Evolutionary conservation across 2,888 invertebrate species (phyloP).

Genomic region (Tetragonula carbonaria): DNA sequence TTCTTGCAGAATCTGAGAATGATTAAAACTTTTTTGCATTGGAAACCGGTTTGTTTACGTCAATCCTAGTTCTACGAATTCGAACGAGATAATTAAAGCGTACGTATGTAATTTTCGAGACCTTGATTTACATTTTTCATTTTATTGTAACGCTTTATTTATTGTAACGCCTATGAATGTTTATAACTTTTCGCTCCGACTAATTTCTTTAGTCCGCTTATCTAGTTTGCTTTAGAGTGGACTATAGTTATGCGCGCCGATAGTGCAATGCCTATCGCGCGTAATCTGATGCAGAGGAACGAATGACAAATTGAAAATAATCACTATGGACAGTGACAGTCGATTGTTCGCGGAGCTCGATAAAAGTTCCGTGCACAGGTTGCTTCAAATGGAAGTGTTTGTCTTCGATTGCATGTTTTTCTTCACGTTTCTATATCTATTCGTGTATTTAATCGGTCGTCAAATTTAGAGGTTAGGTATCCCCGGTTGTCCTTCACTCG

Average conservation of each 20-base stretch:
- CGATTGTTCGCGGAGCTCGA: constrained; percentile 46
- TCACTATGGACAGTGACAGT: constrained; percentile 46
- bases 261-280: background rate
- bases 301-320: constrained; percentile 5
- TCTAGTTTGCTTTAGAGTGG: background rate
- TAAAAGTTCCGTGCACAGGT: constrained; percentile 39
- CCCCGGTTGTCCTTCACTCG: constrained; percentile 3
- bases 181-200: no score
- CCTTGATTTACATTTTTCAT: background rate
- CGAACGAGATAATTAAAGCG: background rate
- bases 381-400: constrained; percentile 36
- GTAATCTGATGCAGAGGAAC: background rate
- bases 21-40: background rate
- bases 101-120: background rate
- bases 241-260: constrained; percentile 6
- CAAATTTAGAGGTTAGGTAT: constrained; percentile 57
- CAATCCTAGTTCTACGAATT: background rate
- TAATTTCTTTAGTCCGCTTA: no score
- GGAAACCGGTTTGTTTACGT: background rate
- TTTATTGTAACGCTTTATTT: no score
- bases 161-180: background rate
- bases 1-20: background rate
- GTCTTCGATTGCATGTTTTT: constrained; percentile 43
- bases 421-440: constrained; percentile 46
- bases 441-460: constrained; percentile 42